Conservation (phyloP, 2,797 vertebrate species). For the Argentina silus region DNA sequence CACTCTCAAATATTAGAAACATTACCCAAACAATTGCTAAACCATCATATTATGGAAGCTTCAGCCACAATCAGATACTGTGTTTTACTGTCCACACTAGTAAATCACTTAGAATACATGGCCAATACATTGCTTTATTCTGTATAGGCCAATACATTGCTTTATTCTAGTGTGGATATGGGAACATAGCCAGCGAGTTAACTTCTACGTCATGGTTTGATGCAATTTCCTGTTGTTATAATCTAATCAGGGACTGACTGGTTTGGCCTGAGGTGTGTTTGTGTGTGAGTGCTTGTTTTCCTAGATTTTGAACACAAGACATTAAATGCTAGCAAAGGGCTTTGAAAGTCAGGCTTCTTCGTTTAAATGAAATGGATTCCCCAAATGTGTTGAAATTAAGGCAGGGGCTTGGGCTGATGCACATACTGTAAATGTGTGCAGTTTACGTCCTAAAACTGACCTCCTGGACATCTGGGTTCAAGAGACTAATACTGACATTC, state of each 20-base stretch:
- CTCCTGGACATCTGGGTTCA: too few relatives aligned
- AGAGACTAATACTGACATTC: too few relatives aligned
- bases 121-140: too few relatives aligned
- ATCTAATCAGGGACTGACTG: conserved; percentile 18
- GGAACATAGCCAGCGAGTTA: too few relatives aligned
- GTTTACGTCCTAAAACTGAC: too few relatives aligned
- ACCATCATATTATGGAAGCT: neutral
- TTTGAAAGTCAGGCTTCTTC: neutral
- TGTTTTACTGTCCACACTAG: neutral
- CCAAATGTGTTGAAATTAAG: neutral
- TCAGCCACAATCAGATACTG: neutral
- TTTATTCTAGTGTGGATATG: neutral
- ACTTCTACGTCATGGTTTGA: neutral
- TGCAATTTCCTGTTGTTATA: neutral
- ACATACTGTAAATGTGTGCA: too few relatives aligned
- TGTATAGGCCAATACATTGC: neutral
- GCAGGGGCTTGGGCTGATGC: too few relatives aligned
- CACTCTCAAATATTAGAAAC: neutral
- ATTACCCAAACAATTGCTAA: neutral
- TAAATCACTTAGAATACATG: neutral
- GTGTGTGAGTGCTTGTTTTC: neutral
- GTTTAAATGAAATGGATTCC: neutral
- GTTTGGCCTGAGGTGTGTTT: conserved; percentile 19
- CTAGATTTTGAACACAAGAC: conserved; percentile 14
- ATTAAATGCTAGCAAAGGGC: neutral